phyloP scores from a whole-genome alignment of 2,113 vertebrate species.

The Capricornis sumatraensis region DNA sequence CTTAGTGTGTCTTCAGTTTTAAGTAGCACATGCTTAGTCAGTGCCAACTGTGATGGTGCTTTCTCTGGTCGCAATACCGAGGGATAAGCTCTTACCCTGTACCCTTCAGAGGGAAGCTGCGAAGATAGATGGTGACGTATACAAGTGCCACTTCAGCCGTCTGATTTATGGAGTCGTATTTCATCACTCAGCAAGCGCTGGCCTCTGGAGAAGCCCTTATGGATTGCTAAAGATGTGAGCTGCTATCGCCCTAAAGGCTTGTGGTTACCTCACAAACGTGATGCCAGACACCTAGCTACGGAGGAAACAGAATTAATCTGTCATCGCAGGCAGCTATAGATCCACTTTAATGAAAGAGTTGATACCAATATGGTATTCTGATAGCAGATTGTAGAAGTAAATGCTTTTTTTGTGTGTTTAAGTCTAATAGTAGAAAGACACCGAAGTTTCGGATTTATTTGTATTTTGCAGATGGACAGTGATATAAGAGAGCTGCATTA shows the following conservation, averaged over 20 bases:
- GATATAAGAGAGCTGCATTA: background rate
- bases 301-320: slow-evolving; percentile 88
- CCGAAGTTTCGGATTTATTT: background rate
- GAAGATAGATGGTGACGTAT: slow-evolving; percentile 86
- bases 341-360: slow-evolving; percentile 77
- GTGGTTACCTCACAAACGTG: slow-evolving; percentile 81
- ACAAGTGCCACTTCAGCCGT: slow-evolving; percentile 84
- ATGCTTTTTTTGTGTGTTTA: background rate
- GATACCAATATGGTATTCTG: slow-evolving; percentile 4
- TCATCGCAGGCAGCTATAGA: slow-evolving; percentile 87
- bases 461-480: background rate
- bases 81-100: slow-evolving; percentile 78
- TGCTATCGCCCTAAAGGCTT: slow-evolving; percentile 85
- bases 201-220: slow-evolving; percentile 86
- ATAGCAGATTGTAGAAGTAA: slow-evolving; percentile 41
- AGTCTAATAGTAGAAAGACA: background rate
- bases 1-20: slow-evolving; percentile 82
- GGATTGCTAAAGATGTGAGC: slow-evolving; percentile 84
- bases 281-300: slow-evolving; percentile 89
- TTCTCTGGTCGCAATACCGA: slow-evolving; percentile 68
- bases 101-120: slow-evolving; percentile 77
- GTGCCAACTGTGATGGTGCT: slow-evolving; percentile 79
- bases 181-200: slow-evolving; percentile 82
- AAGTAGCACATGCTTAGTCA: slow-evolving; percentile 82
- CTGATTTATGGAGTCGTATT: slow-evolving; percentile 93